Conservation (phyloP, 2,797 vertebrate species). For the Adrianichthys oophorus region DNA sequence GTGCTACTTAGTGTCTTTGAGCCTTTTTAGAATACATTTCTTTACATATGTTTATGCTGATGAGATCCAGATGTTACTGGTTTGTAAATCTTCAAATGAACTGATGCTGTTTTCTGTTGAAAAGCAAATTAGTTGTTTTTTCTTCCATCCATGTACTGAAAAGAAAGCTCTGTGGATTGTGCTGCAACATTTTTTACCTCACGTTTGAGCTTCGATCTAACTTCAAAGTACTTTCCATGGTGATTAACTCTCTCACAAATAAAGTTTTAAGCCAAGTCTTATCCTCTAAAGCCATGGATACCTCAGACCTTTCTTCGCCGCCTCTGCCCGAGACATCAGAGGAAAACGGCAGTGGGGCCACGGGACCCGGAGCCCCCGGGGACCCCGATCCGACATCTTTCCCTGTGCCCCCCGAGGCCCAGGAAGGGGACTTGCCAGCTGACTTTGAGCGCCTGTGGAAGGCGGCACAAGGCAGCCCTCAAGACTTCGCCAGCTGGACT, state of each 20-base stretch:
- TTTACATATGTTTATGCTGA: neutral
- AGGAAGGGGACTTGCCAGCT: slow-evolving; percentile 73
- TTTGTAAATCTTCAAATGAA: too few species aligned
- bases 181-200: too few species aligned
- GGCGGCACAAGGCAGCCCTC: slow-evolving; percentile 74
- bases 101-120: too few species aligned
- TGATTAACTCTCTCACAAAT: neutral
- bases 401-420: slow-evolving; percentile 42
- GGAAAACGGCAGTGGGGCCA: slow-evolving; percentile 42
- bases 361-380: slow-evolving; percentile 17
- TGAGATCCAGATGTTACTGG: neutral
- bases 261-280: neutral
- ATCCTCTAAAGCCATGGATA: slow-evolving; percentile 54
- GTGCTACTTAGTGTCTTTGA: too few species aligned
- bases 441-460: slow-evolving; percentile 84
- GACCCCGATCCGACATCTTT: slow-evolving; percentile 24
- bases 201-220: too few species aligned
- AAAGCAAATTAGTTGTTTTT: too few species aligned
- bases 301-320: slow-evolving; percentile 27
- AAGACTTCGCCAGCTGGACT: slow-evolving; percentile 83
- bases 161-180: too few species aligned
- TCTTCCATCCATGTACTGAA: too few species aligned
- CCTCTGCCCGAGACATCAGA: slow-evolving; percentile 33
- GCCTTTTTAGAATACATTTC: neutral
- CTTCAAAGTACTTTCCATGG: too few species aligned